Conservation (phyloP, 2,113 vertebrate genomes). For the Paratilapia polleni region DNA sequence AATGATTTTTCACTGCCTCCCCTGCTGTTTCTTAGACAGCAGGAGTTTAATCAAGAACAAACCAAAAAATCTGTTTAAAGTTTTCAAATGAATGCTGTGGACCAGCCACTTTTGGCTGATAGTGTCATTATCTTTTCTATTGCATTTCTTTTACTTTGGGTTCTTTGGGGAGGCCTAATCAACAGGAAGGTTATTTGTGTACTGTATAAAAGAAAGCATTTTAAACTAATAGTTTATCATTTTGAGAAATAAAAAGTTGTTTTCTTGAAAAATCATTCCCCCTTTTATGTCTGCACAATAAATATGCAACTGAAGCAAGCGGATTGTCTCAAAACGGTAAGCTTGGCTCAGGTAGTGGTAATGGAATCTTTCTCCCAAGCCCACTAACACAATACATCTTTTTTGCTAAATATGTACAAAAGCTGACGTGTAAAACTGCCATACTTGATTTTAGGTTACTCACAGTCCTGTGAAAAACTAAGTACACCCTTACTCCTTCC, state of each 20-base stretch:
- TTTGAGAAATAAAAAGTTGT: not conserved
- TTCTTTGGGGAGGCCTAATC: not conserved
- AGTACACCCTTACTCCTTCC: too few species aligned
- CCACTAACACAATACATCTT: not conserved
- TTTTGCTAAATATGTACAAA: not conserved
- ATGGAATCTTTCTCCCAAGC: not conserved
- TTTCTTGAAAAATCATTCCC: not conserved
- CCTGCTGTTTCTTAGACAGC: not conserved
- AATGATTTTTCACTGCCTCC: not conserved
- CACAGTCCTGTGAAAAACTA: not conserved
- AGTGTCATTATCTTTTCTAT: not conserved
- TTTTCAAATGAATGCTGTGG: not conserved
- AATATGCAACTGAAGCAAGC: not conserved
- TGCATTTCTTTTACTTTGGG: not conserved
- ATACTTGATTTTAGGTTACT: not conserved
- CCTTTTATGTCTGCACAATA: not conserved
- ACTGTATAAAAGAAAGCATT: not conserved
- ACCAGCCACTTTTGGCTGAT: not conserved
- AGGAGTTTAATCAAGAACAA: not conserved
- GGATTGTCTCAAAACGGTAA: not conserved
- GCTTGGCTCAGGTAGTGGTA: not conserved
- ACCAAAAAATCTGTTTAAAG: not conserved
- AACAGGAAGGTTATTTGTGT: not conserved
- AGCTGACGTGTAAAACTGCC: not conserved
- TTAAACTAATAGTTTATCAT: not conserved